Evolutionary conservation across 1,140 invertebrate species (phyloP).

Genomic region (Lethrus apterus): DNA sequence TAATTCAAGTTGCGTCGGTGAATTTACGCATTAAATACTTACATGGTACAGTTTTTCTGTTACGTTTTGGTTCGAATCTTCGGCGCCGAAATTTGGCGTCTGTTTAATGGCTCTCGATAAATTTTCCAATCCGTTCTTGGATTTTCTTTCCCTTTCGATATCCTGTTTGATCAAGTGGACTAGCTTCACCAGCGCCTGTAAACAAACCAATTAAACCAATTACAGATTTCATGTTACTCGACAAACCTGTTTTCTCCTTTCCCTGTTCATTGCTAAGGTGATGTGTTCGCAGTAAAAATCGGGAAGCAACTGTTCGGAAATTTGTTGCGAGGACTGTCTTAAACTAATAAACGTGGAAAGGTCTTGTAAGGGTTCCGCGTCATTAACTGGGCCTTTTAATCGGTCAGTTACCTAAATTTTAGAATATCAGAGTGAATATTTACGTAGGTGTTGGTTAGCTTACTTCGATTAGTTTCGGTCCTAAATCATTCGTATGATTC

Average conservation of each 20-base stretch:
- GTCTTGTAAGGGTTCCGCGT: constrained; percentile 67
- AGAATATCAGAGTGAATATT: background rate
- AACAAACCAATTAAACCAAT: constrained; percentile 24
- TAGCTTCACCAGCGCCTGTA: constrained; percentile 68
- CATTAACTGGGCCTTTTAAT: constrained; percentile 59
- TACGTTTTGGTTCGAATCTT: constrained; percentile 88
- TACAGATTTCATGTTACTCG: constrained; percentile 2
- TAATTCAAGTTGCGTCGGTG: no score
- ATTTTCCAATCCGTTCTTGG: constrained; percentile 80
- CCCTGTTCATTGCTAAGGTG: constrained; percentile 86
- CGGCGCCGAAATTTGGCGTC: constrained; percentile 79
- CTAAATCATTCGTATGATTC: constrained; percentile 66
- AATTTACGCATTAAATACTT: constrained; percentile 40
- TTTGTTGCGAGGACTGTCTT: constrained; percentile 45
- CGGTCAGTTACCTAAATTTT: constrained; percentile 56
- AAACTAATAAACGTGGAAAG: constrained; percentile 58
- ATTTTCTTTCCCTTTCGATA: constrained; percentile 76
- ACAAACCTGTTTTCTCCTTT: constrained; percentile 70
- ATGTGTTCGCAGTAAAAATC: constrained; percentile 94
- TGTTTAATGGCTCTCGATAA: constrained; percentile 84
- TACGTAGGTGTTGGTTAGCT: constrained; percentile 8
- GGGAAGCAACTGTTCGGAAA: constrained; percentile 74
- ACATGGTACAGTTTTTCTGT: constrained; percentile 87
- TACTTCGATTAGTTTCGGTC: constrained; percentile 59
- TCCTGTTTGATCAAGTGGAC: constrained; percentile 76